Conservation (phyloP, 2,797 vertebrate genomes). For the Miichthys miiuy region DNA sequence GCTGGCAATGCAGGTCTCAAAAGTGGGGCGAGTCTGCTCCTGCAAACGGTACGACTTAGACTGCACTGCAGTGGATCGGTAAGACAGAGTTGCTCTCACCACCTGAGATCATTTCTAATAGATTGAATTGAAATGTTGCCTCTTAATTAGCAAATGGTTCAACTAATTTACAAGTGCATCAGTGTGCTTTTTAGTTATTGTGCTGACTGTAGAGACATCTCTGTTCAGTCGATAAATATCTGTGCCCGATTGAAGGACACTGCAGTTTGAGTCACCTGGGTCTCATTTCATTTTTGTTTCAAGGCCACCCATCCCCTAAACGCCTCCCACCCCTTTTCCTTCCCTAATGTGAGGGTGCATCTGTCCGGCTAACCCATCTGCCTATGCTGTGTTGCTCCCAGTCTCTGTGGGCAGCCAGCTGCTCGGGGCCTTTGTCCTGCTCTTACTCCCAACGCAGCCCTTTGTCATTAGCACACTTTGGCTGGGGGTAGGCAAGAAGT, state of each 20-base stretch:
- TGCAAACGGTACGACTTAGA: conserved; percentile 23
- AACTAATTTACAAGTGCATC: neutral
- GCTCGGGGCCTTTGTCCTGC: conserved; percentile 80
- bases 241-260: conserved; percentile 9
- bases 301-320: conserved; percentile 19
- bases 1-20: conserved; percentile 59
- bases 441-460: conserved; percentile 64
- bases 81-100: conserved; percentile 8
- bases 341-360: conserved; percentile 66
- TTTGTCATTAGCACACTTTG: conserved; percentile 73
- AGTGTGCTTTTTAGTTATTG: neutral
- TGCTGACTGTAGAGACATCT: neutral
- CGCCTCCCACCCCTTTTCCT: neutral
- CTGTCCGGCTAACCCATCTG: conserved; percentile 78
- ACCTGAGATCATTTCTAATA: conserved; percentile 8
- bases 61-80: conserved; percentile 44
- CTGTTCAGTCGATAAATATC: conserved; percentile 12
- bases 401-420: conserved; percentile 79
- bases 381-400: conserved; percentile 64
- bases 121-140: conserved; percentile 3
- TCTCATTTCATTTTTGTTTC: conserved; percentile 45
- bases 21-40: conserved; percentile 63
- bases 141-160: conserved; percentile 9
- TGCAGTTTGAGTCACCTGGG: conserved; percentile 24
- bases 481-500: conserved; percentile 49